Base-by-base conservation (phyloP, 2,888 invertebrate genomes). In the Drosophila cognata region DNA sequence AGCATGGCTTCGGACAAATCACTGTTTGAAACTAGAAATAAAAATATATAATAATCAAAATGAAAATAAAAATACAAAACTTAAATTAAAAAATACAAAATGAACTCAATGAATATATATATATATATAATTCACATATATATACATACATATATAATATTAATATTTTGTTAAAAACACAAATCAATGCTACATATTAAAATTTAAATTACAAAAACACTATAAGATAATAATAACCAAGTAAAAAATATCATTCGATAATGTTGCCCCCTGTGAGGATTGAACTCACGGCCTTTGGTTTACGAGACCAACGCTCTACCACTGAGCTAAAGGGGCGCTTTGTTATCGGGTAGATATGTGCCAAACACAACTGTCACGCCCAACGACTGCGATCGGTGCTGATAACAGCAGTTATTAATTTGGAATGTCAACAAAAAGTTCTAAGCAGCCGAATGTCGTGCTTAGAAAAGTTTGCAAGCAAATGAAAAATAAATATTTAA, bases 281-380 rank as follows among this genome's bases (percentile, higher is more conserved):
- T 83, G 87, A 83, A 84, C 84, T 74, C 82, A 83, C 82, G 82
- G 73, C 88, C 88, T 87, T 87, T 84, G 83, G 85, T 85, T 83
- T 83, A 88, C 85, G 83, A 83, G 88, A 83, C 88, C 88, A 87
- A 88, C 84, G 88, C 83, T 83, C 88, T 88, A 85, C 82, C 83
- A 82, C 88, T 83, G 83, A 85, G 82, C 88, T 83, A 87, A 83
- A 87, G 76, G 73, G 84, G 84, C 88, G 38, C 43, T n/a, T 36
- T 59, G 31, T 0, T 18, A 11, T 6, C 0, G n/a, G 1, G 1
- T 29, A 41, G 80, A 21, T 58, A 64, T 61, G 33, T 31, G 53
- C 2, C 48, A 21, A 60, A 64, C 46, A 46, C n/a, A 43, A 10
- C 25, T 48, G 43, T 53, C 2, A 21, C 0, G 3, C 3, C 5